A percentile compares a stretch with the other conserved stretches of the same genome.
phyloP scores from a whole-genome alignment of 2,888 invertebrate species.

The Sylvicola cinctus region DNA sequence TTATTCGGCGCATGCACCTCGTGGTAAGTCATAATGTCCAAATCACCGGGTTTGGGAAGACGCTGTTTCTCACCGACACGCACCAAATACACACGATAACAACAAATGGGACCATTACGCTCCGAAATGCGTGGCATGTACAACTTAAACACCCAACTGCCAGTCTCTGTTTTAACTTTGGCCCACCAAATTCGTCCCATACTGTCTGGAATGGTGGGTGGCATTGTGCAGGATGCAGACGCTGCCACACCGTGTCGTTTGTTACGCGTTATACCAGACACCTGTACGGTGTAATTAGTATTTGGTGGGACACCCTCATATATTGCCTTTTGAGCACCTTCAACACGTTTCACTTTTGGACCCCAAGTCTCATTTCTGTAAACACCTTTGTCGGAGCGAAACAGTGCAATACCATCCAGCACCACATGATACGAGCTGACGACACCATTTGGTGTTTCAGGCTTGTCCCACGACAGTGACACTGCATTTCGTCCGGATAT shows the following conservation, averaged over 20 bases:
- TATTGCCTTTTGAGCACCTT: conserved; percentile 22
- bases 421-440: conserved; percentile 55
- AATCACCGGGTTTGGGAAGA: conserved; percentile 43
- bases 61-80: conserved; percentile 37
- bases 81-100: conserved; percentile 63
- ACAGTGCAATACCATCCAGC: conserved; percentile 33
- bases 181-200: conserved; percentile 31
- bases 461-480: conserved; percentile 51
- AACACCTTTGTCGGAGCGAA: conserved; percentile 29
- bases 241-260: conserved; percentile 50
- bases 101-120: conserved; percentile 73
- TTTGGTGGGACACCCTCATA: conserved; percentile 59
- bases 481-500: conserved; percentile 32
- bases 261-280: conserved; percentile 58
- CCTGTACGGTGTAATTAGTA: conserved; percentile 60
- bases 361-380: conserved; percentile 32
- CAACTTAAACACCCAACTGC: conserved; percentile 52
- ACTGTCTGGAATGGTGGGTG: conserved; percentile 46
- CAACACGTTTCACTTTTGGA: conserved; percentile 36
- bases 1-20: conserved; percentile 47
- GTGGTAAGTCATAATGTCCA: conserved; percentile 49
- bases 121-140: conserved; percentile 58
- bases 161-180: conserved; percentile 35
- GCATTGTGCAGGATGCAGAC: conserved; percentile 42
- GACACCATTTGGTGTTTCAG: conserved; percentile 52